Conservation (phyloP, 2,113 vertebrate genomes). For the Sigmodon hispidus region DNA sequence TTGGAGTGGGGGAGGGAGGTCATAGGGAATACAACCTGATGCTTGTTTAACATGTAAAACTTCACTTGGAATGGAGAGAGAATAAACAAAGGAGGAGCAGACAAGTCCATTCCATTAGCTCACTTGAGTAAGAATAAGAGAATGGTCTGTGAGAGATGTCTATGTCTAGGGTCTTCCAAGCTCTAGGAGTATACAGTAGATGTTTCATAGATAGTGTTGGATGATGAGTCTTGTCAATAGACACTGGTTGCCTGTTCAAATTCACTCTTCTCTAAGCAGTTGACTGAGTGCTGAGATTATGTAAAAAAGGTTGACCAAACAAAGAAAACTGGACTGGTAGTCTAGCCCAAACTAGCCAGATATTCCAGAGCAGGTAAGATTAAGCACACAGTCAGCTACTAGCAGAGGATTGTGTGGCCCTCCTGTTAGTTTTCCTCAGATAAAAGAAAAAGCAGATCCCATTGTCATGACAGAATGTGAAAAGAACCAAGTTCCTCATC, state of each 20-base stretch:
- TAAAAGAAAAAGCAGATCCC: rapidly evolving
- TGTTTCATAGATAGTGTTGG: background rate
- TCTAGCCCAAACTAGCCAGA: background rate
- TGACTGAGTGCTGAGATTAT: background rate
- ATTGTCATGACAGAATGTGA: background rate
- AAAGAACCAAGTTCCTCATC: no score
- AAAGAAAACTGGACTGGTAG: background rate
- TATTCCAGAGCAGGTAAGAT: background rate
- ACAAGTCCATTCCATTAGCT: no score
- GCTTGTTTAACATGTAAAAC: background rate
- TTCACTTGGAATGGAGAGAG: rapidly evolving
- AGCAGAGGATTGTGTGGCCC: background rate
- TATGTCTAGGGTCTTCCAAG: no score
- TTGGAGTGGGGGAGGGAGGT: background rate
- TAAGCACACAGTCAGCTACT: background rate
- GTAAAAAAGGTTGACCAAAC: background rate
- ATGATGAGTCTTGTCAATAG: background rate
- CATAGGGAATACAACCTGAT: rapidly evolving
- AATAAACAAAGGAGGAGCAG: background rate
- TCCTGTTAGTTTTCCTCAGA: background rate
- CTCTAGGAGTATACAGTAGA: background rate
- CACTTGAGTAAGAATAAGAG: no score
- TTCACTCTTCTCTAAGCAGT: background rate
- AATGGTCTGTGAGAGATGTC: rapidly evolving
- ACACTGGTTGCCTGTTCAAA: background rate